Conservation (phyloP, 2,888 invertebrate genomes). For the Ceratothoa steindachneri region DNA sequence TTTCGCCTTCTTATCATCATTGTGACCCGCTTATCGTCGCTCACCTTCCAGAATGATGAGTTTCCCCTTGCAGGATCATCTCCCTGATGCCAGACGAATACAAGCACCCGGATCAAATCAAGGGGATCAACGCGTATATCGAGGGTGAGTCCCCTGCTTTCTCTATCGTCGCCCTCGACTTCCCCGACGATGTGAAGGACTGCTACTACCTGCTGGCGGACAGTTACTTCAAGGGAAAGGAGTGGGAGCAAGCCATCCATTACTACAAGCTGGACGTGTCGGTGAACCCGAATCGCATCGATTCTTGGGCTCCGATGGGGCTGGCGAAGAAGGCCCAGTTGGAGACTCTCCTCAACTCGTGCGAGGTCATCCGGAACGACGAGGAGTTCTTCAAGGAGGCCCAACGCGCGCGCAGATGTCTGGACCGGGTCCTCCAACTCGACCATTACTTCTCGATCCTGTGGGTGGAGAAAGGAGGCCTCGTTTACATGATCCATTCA, state of each 20-base stretch:
- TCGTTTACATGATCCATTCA: constrained; percentile 84
- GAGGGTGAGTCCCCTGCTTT: constrained; percentile 19
- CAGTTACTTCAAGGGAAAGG: constrained; percentile 77
- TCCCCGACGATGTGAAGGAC: constrained; percentile 61
- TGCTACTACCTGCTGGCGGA: constrained; percentile 89
- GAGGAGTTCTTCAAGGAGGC: constrained; percentile 63
- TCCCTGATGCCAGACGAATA: constrained; percentile 65
- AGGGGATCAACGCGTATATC: constrained; percentile 27
- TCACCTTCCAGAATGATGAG: no score
- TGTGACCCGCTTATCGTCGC: no score
- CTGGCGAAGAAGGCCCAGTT: constrained; percentile 64
- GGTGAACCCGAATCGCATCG: constrained; percentile 71
- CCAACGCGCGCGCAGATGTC: constrained; percentile 72
- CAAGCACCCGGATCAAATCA: constrained; percentile 57
- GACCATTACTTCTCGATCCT: constrained; percentile 69
- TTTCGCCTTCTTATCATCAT: no score
- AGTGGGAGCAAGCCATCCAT: constrained; percentile 53
- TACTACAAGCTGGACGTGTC: constrained; percentile 80
- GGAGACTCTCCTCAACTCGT: constrained; percentile 73
- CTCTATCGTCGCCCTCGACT: constrained; percentile 1
- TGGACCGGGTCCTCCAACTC: constrained; percentile 70
- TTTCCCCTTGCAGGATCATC: constrained; percentile 57
- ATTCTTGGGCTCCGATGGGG: constrained; percentile 90
- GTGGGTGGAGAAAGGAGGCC: constrained; percentile 87
- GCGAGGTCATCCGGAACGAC: constrained; percentile 52